These are phyloP conservation scores for Archips xylosteana DNA, from an alignment of 2,888 invertebrate species.

Conservation along the genomic window DNA sequence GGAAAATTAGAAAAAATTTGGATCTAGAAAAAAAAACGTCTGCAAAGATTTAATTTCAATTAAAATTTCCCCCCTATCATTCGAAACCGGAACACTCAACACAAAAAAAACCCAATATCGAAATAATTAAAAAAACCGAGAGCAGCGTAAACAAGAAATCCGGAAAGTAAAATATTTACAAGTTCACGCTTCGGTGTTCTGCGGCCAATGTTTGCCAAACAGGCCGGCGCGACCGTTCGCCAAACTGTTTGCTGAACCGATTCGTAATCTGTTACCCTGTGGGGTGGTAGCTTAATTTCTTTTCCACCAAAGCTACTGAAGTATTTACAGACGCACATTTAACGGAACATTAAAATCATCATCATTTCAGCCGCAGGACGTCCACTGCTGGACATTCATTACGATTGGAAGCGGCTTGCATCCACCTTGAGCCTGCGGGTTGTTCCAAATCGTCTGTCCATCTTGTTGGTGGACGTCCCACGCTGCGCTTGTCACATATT, in stretches of 20 bases:
- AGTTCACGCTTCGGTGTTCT: conserved; percentile 4
- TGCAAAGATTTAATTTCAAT: not conserved
- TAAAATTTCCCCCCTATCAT: not conserved
- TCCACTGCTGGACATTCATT: too few relatives aligned
- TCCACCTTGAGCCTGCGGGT: too few relatives aligned
- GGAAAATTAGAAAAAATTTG: too few relatives aligned
- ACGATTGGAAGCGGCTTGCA: too few relatives aligned
- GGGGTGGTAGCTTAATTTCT: conserved; percentile 1
- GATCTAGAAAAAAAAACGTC: too few relatives aligned
- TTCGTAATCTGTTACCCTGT: not conserved
- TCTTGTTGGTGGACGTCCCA: too few relatives aligned
- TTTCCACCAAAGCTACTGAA: not conserved
- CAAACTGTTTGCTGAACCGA: not conserved
- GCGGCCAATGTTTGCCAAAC: conserved; percentile 5
- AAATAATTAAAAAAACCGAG: not conserved
- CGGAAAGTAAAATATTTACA: conserved; percentile 14
- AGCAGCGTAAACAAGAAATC: conserved; percentile 2
- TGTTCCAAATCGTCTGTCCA: too few relatives aligned
- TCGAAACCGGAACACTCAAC: not conserved
- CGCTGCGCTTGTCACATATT: too few relatives aligned
- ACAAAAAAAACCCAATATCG: conserved; percentile 8
- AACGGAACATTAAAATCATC: too few relatives aligned
- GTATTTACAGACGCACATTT: too few relatives aligned
- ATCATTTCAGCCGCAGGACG: too few relatives aligned
- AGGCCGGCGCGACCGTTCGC: not conserved